Evolutionary conservation across 2,888 invertebrate genomes (phyloP).

Genomic region (Toxonevra muliebris): DNA sequence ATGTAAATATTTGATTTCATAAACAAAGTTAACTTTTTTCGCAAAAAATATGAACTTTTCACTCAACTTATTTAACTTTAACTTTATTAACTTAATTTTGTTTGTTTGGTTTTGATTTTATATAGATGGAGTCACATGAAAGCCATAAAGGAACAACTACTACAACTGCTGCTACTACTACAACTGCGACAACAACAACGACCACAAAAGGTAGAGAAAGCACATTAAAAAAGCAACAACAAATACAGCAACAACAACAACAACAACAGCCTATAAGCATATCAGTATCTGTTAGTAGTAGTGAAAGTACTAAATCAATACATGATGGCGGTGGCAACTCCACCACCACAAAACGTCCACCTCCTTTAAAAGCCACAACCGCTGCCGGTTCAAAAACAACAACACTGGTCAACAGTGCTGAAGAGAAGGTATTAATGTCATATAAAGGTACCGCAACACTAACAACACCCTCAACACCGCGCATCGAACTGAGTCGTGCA

Average conservation of each 20-base stretch:
- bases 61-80: conserved; percentile 10
- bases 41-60: not conserved
- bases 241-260: conserved; percentile 31
- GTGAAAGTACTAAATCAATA: conserved; percentile 34
- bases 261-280: conserved; percentile 38
- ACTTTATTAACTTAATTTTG: conserved; percentile 15
- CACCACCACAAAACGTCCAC: conserved; percentile 53
- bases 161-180: conserved; percentile 39
- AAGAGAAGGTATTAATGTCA: conserved; percentile 30
- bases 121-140: conserved; percentile 47
- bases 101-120: conserved; percentile 32
- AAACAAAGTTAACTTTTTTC: not conserved
- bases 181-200: conserved; percentile 27
- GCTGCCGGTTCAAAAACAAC: conserved; percentile 47
- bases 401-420: conserved; percentile 52
- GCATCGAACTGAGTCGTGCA: conserved; percentile 89
- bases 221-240: conserved; percentile 6
- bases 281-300: conserved; percentile 32
- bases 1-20: not conserved
- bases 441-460: conserved; percentile 53
- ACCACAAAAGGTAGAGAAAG: conserved; percentile 28
- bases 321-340: conserved; percentile 23
- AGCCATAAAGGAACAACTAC: conserved; percentile 30
- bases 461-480: conserved; percentile 78
- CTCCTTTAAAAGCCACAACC: conserved; percentile 60